These are phyloP conservation scores for Falco novaeseelandiae DNA, from an alignment of 2,797 vertebrate species.

Conservation along the genomic window DNA sequence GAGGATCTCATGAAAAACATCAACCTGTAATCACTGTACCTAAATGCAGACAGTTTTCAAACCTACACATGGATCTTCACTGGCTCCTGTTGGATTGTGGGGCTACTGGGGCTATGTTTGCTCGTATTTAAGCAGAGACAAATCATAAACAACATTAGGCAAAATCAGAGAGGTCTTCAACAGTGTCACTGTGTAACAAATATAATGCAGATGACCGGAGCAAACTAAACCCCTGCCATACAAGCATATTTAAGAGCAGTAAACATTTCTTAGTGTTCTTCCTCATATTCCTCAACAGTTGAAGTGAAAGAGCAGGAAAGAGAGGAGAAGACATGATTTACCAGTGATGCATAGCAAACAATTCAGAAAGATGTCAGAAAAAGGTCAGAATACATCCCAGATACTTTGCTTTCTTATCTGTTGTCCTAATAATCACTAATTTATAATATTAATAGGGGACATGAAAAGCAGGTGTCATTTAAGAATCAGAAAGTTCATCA, in stretches of 20 bases:
- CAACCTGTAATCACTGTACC: not conserved
- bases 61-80: not conserved
- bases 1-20: not conserved
- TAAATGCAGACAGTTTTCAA: not conserved
- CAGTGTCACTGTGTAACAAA: not conserved
- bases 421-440: not conserved
- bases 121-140: not conserved
- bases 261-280: not conserved
- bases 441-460: not conserved
- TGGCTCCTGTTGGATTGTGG: not conserved
- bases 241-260: not conserved
- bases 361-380: not conserved
- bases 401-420: not conserved
- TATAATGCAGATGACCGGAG: not conserved
- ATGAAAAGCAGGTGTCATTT: not conserved
- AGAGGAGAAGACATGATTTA: not conserved
- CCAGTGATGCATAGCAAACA: not conserved
- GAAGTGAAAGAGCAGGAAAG: not conserved
- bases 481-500: not conserved
- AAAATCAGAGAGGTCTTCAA: not conserved
- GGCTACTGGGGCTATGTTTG: not conserved
- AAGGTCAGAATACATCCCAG: not conserved
- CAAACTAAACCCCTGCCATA: not conserved
- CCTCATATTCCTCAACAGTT: not conserved
- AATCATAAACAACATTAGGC: not conserved